Evolutionary conservation across 2,888 invertebrate genomes (phyloP), one percentile per base, ranked within the genome.

Genomic region (Agonopterix heracliana): DNA sequence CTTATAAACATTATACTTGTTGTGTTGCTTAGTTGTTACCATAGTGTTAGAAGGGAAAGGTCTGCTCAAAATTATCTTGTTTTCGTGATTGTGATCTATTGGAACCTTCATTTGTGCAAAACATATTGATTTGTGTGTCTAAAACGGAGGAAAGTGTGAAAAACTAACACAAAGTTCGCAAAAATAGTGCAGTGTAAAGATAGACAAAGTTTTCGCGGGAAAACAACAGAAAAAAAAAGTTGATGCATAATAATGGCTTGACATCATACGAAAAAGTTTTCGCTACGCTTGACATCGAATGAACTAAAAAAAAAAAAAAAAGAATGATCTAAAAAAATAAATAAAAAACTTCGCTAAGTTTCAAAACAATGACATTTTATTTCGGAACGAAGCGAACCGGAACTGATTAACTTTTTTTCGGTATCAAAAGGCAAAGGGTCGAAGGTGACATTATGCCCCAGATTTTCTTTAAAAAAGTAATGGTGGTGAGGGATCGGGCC

Each of bases 381-480:
- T 52, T 54, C 26, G 47, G 49, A 52, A 51, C 51, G 42, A 46
- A 45, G 45, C 50, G 40, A 12, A 40, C 17, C 46, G 34, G 40
- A 45, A 38, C 36, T 45, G 9, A 26, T 26, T 26, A 5, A 5
- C 26, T 38, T 38, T 38, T 9, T 38, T 10, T 38, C 9, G 38
- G 10, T 38, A n/a, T 38, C 26, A 26, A 26, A 5, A 26, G 26
- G 51, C 52, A 52, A 48, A 54, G 52, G 49, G 61, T 77, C 64
- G 54, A 60, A 76, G 71, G 74, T 78, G 77, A 71, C 74, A 77
- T 53, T 64, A 88, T 88, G 87, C 87, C 87, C 70, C 87, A 86
- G 80, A 81, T 88, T 79, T 88, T 86, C 80, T 88, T 88, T 66
- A 87, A 87, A 87, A 88, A 87, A 79, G 87, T 88, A 56, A 86